A percentile compares a stretch with the other conserved stretches of the same genome.
Evolutionary conservation across 2,797 vertebrate species (phyloP).

Genomic region (Vipera ursinii): DNA sequence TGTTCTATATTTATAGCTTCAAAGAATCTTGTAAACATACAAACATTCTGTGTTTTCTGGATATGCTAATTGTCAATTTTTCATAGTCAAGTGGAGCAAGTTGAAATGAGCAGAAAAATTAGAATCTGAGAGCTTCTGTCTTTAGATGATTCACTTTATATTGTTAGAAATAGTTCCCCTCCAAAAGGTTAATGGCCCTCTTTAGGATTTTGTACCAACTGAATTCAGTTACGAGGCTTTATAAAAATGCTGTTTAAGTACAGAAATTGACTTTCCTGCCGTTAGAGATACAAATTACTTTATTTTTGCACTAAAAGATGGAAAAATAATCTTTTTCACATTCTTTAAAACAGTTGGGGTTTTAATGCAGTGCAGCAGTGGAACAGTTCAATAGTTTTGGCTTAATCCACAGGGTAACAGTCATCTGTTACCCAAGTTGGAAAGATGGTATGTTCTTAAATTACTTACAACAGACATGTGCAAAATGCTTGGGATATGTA

Average conservation of each 20-base stretch:
- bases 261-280: neutral
- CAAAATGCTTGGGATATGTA: neutral
- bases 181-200: neutral
- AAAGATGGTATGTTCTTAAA: neutral
- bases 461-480: neutral
- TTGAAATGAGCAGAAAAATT: neutral
- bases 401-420: neutral
- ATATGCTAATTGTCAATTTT: neutral
- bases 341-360: neutral
- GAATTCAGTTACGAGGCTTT: neutral
- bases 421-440: neutral
- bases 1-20: neutral
- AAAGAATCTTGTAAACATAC: neutral
- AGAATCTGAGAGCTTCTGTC: neutral
- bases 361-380: neutral
- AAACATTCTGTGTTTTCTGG: neutral
- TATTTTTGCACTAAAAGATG: neutral
- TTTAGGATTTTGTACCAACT: neutral
- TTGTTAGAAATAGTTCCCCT: neutral
- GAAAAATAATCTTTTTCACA: neutral
- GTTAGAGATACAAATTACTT: conserved; percentile 57
- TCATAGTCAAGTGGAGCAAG: neutral
- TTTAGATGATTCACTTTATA: neutral
- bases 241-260: neutral
- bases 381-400: neutral